These are phyloP conservation scores for Pollimyrus isidori DNA, from an alignment of 2,113 vertebrate species.

Conservation along the genomic window DNA sequence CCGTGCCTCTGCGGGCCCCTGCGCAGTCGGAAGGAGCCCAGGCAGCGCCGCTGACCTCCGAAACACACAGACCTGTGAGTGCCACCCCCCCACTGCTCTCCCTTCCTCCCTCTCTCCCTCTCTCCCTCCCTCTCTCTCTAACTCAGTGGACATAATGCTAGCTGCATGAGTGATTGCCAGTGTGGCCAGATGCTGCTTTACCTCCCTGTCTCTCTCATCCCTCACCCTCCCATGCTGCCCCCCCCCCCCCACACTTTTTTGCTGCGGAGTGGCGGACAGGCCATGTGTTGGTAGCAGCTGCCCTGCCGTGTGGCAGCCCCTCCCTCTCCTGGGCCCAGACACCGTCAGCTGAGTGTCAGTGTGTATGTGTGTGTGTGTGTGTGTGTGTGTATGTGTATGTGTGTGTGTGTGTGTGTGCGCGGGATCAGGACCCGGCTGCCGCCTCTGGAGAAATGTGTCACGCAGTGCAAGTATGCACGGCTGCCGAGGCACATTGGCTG, in stretches of 20 bases:
- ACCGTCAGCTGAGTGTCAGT: slow-evolving; percentile 32
- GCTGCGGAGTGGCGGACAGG: not conserved
- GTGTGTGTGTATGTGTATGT: slow-evolving; percentile 9
- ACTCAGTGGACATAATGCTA: not conserved
- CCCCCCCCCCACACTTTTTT: not conserved
- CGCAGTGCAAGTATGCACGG: not conserved
- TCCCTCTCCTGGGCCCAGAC: slow-evolving; percentile 17
- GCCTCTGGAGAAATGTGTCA: slow-evolving; percentile 17
- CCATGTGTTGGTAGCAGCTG: slow-evolving; percentile 28
- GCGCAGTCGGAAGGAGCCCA: slow-evolving; percentile 72
- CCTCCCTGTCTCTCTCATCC: slow-evolving; percentile 9
- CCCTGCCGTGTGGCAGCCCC: not conserved
- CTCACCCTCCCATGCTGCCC: slow-evolving; percentile 2
- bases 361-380: slow-evolving; percentile 4
- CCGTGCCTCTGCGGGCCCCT: slow-evolving; percentile 66
- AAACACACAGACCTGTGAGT: slow-evolving; percentile 88
- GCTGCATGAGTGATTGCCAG: not conserved
- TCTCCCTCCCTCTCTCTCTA: slow-evolving; percentile 31
- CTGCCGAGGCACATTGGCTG: not conserved
- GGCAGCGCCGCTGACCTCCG: slow-evolving; percentile 60
- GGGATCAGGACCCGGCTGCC: slow-evolving; percentile 20
- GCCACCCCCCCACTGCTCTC: slow-evolving; percentile 38
- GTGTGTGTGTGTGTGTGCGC: not conserved
- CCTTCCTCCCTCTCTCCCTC: slow-evolving; percentile 29
- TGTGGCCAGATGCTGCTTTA: not conserved